phyloP scores from a whole-genome alignment of 2,888 invertebrate species.

The Marasmarcha lunaedactyla region DNA sequence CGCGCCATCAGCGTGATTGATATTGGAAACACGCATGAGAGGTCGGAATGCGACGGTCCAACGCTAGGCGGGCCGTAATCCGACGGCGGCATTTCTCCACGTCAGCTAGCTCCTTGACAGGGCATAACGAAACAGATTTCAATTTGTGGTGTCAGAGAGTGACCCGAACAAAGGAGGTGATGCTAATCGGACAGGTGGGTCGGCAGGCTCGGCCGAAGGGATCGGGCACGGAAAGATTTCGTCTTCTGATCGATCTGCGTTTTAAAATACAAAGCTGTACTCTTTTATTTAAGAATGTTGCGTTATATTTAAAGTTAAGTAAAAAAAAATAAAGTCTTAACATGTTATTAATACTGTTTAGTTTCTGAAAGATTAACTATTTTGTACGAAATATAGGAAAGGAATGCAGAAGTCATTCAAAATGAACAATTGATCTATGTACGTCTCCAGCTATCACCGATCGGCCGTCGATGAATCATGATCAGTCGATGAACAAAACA shows the following conservation, averaged over 20 bases:
- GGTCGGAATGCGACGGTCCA: slow-evolving; percentile 22
- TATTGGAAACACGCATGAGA: slow-evolving; percentile 41
- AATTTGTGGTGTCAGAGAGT: slow-evolving; percentile 49
- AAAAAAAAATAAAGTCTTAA: no score
- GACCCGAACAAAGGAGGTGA: slow-evolving; percentile 57
- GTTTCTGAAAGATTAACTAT: no score
- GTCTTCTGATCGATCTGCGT: slow-evolving; percentile 44
- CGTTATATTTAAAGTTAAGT: no score
- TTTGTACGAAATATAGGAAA: no score
- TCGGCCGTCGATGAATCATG: slow-evolving; percentile 57
- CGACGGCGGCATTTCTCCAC: slow-evolving; percentile 38
- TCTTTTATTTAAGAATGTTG: slow-evolving; percentile 18
- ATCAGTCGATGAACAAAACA: slow-evolving; percentile 50
- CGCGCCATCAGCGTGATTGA: slow-evolving; percentile 50
- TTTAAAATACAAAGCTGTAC: slow-evolving; percentile 23
- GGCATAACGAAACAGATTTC: slow-evolving; percentile 64
- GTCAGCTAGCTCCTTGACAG: slow-evolving; percentile 52
- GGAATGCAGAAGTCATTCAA: slow-evolving; percentile 19
- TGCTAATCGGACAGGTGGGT: slow-evolving; percentile 65
- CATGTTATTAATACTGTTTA: no score
- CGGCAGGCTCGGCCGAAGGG: slow-evolving; percentile 24
- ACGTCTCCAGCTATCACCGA: neutral
- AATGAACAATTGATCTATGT: slow-evolving; percentile 2
- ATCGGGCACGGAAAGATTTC: slow-evolving; percentile 25
- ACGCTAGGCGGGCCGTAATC: slow-evolving; percentile 49